Conservation (phyloP, 2,888 invertebrate species). For the Ypsolopha scabrella region DNA sequence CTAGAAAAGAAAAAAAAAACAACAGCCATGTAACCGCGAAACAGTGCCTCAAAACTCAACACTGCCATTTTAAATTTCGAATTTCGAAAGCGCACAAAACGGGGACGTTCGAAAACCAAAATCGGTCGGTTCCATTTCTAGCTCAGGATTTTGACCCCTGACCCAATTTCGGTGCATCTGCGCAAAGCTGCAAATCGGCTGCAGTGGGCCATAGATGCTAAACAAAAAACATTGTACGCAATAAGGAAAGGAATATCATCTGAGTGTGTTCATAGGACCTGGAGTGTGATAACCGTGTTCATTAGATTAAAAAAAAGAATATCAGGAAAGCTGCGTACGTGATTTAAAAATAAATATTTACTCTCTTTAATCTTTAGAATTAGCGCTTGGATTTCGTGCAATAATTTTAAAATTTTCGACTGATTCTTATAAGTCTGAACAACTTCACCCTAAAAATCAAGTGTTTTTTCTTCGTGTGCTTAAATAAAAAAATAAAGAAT, state of each 20-base stretch:
- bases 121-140: background rate
- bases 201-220: constrained; percentile 24
- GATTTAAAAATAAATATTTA: constrained; percentile 1
- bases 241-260: constrained; percentile 9
- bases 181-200: constrained; percentile 34
- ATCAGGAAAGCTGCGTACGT: constrained; percentile 10
- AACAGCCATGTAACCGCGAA: constrained; percentile 16
- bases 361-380: constrained; percentile 10
- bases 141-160: constrained; percentile 46
- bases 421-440: constrained; percentile 44
- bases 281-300: constrained; percentile 56
- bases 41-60: constrained; percentile 14
- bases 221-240: constrained; percentile 1
- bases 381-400: constrained; percentile 25
- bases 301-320: constrained; percentile 30
- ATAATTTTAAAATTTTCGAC: constrained; percentile 35
- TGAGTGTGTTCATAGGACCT: constrained; percentile 24
- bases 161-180: constrained; percentile 53
- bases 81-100: constrained; percentile 23
- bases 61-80: constrained; percentile 27
- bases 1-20: constrained; percentile 28
- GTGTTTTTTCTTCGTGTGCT: constrained; percentile 15
- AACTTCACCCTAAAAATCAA: constrained; percentile 7
- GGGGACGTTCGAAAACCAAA: constrained; percentile 17
- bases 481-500: background rate